Percentiles rank a stretch among this genome's conserved stretches.
phyloP scores from a whole-genome alignment of 2,888 invertebrate genomes.

The Drosophila hamatofila region DNA sequence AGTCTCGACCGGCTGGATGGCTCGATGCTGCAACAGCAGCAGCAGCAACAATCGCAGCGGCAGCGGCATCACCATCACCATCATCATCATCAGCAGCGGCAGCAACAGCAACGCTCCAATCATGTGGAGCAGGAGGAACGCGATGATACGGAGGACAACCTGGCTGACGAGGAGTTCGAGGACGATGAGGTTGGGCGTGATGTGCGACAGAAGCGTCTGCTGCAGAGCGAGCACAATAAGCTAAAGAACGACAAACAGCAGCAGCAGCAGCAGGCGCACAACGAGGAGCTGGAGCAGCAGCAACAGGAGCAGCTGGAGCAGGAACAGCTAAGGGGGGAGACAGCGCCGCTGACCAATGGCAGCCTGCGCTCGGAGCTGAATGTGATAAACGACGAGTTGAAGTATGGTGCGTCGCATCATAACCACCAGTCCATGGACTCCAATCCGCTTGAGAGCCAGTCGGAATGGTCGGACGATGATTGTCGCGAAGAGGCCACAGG shows the following conservation, averaged over 20 bases:
- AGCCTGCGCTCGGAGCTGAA: slow-evolving; percentile 79
- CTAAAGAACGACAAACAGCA: slow-evolving; percentile 44
- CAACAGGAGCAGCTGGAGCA: slow-evolving; percentile 62
- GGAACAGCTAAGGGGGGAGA: slow-evolving; percentile 56
- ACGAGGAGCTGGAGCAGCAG: slow-evolving; percentile 55
- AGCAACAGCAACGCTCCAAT: slow-evolving; percentile 70
- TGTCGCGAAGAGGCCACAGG: slow-evolving; percentile 89
- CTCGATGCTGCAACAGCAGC: slow-evolving; percentile 27
- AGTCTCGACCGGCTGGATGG: slow-evolving; percentile 83
- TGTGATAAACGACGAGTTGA: slow-evolving; percentile 86
- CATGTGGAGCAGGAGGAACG: slow-evolving; percentile 80
- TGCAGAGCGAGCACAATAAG: slow-evolving; percentile 36
- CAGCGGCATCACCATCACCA: slow-evolving; percentile 67
- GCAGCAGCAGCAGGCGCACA: slow-evolving; percentile 30
- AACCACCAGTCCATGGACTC: slow-evolving; percentile 85
- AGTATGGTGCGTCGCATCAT: slow-evolving; percentile 85
- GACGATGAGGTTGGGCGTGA: slow-evolving; percentile 84
- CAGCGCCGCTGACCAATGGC: slow-evolving; percentile 49
- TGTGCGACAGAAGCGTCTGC: slow-evolving; percentile 79
- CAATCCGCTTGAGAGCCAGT: slow-evolving; percentile 89
- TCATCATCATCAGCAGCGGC: slow-evolving; percentile 69
- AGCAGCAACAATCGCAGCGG: slow-evolving; percentile 51
- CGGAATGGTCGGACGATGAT: slow-evolving; percentile 92
- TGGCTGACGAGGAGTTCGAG: slow-evolving; percentile 85
- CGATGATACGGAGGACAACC: slow-evolving; percentile 84